Percentiles rank a stretch among this genome's conserved stretches.
Evolutionary conservation across 2,113 vertebrate genomes (phyloP).

Genomic region (Geothlypis trichas): DNA sequence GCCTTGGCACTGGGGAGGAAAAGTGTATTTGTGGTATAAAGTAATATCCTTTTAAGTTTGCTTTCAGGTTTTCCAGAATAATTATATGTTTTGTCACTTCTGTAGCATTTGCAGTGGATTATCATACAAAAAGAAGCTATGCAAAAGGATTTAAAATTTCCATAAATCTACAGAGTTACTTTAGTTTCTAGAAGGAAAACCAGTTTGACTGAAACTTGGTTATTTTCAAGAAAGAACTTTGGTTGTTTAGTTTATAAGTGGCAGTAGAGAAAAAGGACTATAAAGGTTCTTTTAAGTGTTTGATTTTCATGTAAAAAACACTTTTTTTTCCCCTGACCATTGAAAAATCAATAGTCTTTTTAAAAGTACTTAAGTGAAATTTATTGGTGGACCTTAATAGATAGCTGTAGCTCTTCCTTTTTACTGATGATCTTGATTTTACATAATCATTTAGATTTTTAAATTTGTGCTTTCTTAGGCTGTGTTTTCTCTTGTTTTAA

Average conservation of each 20-base stretch:
- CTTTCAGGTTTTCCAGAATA: background rate
- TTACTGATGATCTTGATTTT: background rate
- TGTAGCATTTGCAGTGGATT: background rate
- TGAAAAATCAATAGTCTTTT: background rate
- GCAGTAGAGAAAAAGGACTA: background rate
- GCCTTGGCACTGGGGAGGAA: background rate
- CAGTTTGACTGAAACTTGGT: background rate
- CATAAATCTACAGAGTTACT: background rate
- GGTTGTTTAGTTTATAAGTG: background rate
- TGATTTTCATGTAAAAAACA: background rate
- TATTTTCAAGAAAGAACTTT: background rate
- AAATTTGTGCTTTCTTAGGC: background rate
- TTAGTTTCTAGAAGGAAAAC: background rate
- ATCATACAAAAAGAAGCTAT: background rate
- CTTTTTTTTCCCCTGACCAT: fast-evolving
- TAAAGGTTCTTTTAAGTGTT: background rate
- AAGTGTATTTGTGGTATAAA: background rate
- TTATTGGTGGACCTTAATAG: background rate
- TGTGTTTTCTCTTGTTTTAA: background rate
- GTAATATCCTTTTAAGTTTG: background rate
- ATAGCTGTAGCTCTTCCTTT: background rate
- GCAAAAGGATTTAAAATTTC: background rate
- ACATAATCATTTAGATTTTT: background rate
- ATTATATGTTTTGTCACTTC: background rate
- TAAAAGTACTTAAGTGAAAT: background rate